phyloP scores from a whole-genome alignment of 2,113 vertebrate genomes.

The Corythoichthys intestinalis region DNA sequence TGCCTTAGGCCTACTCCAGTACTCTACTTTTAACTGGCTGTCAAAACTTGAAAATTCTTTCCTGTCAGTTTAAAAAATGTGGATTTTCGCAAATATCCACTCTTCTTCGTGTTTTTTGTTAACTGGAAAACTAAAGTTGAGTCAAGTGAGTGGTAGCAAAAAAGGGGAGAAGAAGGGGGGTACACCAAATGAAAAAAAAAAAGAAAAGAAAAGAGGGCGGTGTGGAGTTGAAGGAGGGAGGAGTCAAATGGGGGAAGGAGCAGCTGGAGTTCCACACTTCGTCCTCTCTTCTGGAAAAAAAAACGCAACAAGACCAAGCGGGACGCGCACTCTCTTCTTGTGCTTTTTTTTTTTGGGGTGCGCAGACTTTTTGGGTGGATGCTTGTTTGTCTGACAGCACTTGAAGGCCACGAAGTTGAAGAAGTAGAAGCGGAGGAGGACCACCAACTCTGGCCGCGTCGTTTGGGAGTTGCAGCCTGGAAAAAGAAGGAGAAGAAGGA shows the following conservation, averaged over 20 bases:
- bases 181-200: slow-evolving; percentile 21
- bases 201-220: slow-evolving; percentile 60
- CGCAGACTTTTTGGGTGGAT: slow-evolving; percentile 39
- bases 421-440: slow-evolving; percentile 35
- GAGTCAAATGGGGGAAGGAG: slow-evolving; percentile 77
- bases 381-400: slow-evolving; percentile 45
- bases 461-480: slow-evolving; percentile 64
- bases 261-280: slow-evolving; percentile 76
- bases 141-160: slow-evolving; percentile 4
- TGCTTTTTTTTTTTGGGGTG: slow-evolving; percentile 48
- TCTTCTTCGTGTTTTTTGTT: background rate
- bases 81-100: background rate
- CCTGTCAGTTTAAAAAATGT: background rate
- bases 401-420: slow-evolving; percentile 26
- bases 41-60: background rate
- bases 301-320: slow-evolving; percentile 64
- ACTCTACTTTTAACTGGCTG: background rate
- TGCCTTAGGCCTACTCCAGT: no score
- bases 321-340: slow-evolving; percentile 33
- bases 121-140: background rate
- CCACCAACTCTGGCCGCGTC: slow-evolving; percentile 59
- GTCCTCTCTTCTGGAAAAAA: slow-evolving; percentile 57
- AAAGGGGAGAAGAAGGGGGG: slow-evolving; percentile 31
- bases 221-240: slow-evolving; percentile 68
- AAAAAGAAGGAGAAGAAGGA: slow-evolving; percentile 25